Evolutionary conservation across 2,113 vertebrate species (phyloP).

Genomic region (Neodontobutis hainanensis): DNA sequence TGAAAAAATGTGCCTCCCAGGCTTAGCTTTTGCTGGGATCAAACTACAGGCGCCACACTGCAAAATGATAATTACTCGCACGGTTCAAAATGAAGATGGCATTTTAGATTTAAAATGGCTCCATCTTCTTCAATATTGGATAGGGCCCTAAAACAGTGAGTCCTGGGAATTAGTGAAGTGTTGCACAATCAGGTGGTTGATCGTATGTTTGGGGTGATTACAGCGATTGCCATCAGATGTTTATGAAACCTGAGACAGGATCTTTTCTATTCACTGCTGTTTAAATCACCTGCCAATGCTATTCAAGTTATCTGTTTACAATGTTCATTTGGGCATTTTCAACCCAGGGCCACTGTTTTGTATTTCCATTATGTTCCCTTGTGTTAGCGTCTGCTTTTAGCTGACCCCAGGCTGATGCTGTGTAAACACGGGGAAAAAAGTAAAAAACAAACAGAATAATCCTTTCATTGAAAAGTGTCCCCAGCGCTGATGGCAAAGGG

Average conservation of each 20-base stretch:
- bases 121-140: not conserved
- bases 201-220: not conserved
- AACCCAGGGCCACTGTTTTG: not conserved
- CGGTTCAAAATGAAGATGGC: slow-evolving; percentile 1
- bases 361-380: not conserved
- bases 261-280: not conserved
- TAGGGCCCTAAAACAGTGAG: not conserved
- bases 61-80: slow-evolving; percentile 1
- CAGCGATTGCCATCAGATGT: not conserved
- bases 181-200: not conserved
- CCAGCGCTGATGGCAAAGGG: not conserved
- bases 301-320: not conserved
- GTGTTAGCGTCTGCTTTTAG: not conserved
- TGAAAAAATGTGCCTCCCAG: not conserved
- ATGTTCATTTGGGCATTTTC: not conserved
- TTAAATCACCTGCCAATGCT: not conserved
- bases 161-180: not conserved
- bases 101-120: not conserved
- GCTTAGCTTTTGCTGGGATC: not conserved
- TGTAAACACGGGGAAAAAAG: slow-evolving; percentile 4
- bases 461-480: slow-evolving; percentile 8
- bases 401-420: slow-evolving; percentile 5
- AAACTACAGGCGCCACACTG: not conserved
- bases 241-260: not conserved
- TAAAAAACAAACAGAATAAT: slow-evolving; percentile 8